phyloP scores from a whole-genome alignment of 53 echinoderm and acorn worm genomes.

The Temnopleurus reevesii region DNA sequence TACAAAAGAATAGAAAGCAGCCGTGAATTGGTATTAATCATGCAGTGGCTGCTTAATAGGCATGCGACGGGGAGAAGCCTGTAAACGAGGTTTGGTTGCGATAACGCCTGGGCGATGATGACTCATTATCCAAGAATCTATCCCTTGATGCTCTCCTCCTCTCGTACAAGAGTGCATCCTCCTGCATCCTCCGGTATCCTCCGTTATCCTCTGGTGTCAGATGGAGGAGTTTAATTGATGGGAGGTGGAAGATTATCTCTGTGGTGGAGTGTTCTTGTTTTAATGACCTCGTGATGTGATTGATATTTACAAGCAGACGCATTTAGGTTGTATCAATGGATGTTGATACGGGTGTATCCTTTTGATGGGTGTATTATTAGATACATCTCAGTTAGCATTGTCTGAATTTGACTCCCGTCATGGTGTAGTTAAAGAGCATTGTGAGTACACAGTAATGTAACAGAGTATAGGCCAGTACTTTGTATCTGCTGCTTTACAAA shows the following conservation, averaged over 20 bases:
- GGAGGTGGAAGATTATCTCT: background rate
- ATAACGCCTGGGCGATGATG: background rate
- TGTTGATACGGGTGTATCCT: background rate
- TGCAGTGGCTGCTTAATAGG: background rate
- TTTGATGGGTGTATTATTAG: background rate
- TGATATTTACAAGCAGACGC: background rate
- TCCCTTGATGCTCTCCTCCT: conserved; percentile 43
- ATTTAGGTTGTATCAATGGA: background rate
- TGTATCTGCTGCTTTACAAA: background rate
- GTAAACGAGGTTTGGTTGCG: background rate
- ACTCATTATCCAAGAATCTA: background rate
- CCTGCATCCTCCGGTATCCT: background rate
- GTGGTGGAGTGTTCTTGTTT: background rate
- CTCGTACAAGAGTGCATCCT: too few species aligned
- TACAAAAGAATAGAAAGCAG: background rate
- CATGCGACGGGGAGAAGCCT: background rate
- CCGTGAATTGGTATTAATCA: background rate
- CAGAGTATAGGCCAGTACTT: too few species aligned
- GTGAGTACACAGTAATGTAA: too few species aligned
- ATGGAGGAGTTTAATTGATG: background rate
- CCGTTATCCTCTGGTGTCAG: background rate
- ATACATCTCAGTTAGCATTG: background rate
- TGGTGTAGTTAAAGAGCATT: too few species aligned
- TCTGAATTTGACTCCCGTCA: too few species aligned
- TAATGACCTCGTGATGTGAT: background rate